Percentiles rank a stretch among this genome's conserved stretches.
Conservation (phyloP, 2,797 vertebrate genomes). For the Hoplostethus atlanticus region DNA sequence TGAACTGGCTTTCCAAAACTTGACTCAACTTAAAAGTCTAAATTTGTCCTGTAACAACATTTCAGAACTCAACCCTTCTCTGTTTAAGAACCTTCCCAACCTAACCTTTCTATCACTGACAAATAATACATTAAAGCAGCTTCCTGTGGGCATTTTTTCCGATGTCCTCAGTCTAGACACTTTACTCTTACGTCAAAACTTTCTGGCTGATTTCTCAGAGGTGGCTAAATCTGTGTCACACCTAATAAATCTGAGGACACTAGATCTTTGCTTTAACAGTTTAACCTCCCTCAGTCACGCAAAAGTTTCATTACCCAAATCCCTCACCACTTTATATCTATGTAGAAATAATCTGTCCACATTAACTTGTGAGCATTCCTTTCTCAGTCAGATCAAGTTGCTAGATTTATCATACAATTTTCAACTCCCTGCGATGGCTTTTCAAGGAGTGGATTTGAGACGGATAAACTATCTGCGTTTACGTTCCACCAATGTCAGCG, state of each 20-base stretch:
- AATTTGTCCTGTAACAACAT: slow-evolving; percentile 81
- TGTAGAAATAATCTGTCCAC: slow-evolving; percentile 72
- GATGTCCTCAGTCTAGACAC: slow-evolving; percentile 58
- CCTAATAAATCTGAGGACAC: slow-evolving; percentile 53
- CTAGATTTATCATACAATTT: slow-evolving; percentile 83
- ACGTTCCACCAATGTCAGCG: slow-evolving; percentile 71
- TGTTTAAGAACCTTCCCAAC: slow-evolving; percentile 78
- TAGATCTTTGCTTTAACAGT: slow-evolving; percentile 80
- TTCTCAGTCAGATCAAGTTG: slow-evolving; percentile 59
- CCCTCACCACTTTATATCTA: slow-evolving; percentile 70
- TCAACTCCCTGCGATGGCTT: slow-evolving; percentile 57
- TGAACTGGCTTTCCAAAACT: slow-evolving; percentile 69
- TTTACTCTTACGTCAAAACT: slow-evolving; percentile 73
- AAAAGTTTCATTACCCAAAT: slow-evolving; percentile 69
- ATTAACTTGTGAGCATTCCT: slow-evolving; percentile 67
- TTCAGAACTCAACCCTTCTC: slow-evolving; percentile 43
- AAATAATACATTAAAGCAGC: slow-evolving; percentile 71
- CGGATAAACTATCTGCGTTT: slow-evolving; percentile 65
- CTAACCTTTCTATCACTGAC: slow-evolving; percentile 75
- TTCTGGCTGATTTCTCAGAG: slow-evolving; percentile 70
- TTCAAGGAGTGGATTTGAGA: slow-evolving; percentile 74
- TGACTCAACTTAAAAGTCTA: slow-evolving; percentile 74
- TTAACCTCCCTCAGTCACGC: slow-evolving; percentile 75
- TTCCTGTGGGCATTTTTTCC: slow-evolving; percentile 78
- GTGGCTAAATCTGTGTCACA: slow-evolving; percentile 73